phyloP scores from a whole-genome alignment of 2,888 invertebrate genomes.

The Resseliella maxima region DNA sequence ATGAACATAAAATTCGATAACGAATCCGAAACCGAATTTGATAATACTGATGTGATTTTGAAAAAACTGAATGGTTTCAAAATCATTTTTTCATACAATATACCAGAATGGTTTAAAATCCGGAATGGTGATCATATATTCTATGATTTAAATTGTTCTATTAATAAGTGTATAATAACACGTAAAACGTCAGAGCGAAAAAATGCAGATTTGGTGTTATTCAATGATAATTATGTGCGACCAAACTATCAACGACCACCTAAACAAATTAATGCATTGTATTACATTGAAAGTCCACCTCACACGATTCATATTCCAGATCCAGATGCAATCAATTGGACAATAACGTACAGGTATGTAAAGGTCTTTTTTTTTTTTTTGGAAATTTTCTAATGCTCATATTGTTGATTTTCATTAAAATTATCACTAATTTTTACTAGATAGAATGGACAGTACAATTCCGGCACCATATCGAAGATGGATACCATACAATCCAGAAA shows the following conservation, averaged over 20 bases:
- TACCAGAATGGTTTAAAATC: neutral
- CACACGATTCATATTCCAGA: neutral
- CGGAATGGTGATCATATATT: neutral
- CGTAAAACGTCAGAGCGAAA: neutral
- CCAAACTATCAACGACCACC: neutral
- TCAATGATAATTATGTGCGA: neutral
- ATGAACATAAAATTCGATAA: neutral
- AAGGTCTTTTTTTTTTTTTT: neutral
- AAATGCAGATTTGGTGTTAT: neutral
- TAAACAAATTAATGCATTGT: neutral
- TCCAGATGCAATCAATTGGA: neutral
- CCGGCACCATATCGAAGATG: neutral
- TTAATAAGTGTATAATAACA: neutral
- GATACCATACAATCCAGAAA: neutral
- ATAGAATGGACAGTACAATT: neutral
- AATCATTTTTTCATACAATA: neutral
- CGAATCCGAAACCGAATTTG: neutral
- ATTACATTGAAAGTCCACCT: neutral
- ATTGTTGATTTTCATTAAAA: too few relatives aligned
- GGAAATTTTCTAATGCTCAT: neutral
- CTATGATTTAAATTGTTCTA: neutral
- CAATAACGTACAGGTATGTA: neutral
- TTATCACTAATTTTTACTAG: too few relatives aligned
- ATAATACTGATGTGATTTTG: neutral
- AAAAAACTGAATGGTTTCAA: neutral